Evolutionary conservation across 2,113 vertebrate genomes (phyloP), one percentile per base, ranked within the genome.

Genomic region (Brachionichthys hirsutus): DNA sequence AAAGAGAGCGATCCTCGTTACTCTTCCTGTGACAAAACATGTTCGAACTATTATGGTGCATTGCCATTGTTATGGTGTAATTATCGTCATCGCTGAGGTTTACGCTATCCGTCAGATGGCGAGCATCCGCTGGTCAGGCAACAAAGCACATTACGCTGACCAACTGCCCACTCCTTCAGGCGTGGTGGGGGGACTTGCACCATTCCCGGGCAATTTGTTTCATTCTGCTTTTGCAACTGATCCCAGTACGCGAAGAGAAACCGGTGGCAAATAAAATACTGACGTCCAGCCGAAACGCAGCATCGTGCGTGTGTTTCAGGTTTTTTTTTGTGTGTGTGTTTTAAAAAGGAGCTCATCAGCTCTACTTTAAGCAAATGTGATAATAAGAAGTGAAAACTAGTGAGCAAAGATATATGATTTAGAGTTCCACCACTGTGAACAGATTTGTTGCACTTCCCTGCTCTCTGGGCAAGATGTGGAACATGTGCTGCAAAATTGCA

Each of bases 181-280:
- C 73, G 9, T 72, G 38, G 57, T 63, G 76, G 38, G 36, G 43
- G 38, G 56, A 76, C 76, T 87, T 84, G 77, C 75, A 71, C 54
- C 70, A 85, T 89, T 88, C 72, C 72, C 83, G 66, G 67, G 57
- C 77, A 85, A 89, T 90, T 87, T 84, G 68, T 81, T 89, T 75
- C 85, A 84, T 84, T 89, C 61, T 63, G 78, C 70, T 76, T 54
- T 61, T 80, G 78, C 85, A 83, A 85, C 71, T 86, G 88, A 87
- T 87, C 70, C 53, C 24, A 79, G 77, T 74, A 85, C 80, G 73
- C 67, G 80, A 82, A 84, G 62, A 66, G 73, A 73, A 67, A 70
- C 70, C 19, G 44, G 34, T n/a, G 82, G 81, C 70, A 45, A 85
- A 18, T 67, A 56, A 56, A 30, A 30, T 73, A 77, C 44, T 48